A percentile compares a stretch with the other conserved stretches of the same genome.
Conservation (phyloP, 1,140 invertebrate genomes). For the Saxidomus purpurata region DNA sequence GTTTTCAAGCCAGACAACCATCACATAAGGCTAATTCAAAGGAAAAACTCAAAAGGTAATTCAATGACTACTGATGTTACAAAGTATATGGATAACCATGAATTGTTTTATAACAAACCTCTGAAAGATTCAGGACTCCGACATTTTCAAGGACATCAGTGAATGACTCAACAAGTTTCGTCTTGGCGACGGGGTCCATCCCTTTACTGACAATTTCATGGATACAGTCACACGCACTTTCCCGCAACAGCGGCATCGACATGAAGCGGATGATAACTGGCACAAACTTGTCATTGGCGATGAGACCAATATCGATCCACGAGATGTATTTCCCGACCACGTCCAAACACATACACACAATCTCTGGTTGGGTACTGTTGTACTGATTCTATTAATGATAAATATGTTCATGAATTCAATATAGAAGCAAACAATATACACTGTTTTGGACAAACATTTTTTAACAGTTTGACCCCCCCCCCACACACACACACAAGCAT, state of each 20-base stretch:
- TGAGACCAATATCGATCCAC: conserved; percentile 89
- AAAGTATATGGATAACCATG: no score
- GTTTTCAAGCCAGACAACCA: no score
- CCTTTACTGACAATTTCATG: conserved; percentile 88
- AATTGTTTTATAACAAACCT: conserved; percentile 73
- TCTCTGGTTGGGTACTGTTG: conserved; percentile 84
- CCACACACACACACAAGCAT: no score
- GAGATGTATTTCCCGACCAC: conserved; percentile 89
- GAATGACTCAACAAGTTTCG: conserved; percentile 88
- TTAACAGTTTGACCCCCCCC: no score
- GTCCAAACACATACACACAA: conserved; percentile 87
- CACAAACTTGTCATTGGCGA: conserved; percentile 89
- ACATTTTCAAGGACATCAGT: conserved; percentile 86
- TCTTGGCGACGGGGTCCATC: conserved; percentile 89
- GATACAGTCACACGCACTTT: conserved; percentile 88
- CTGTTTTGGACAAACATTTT: no score
- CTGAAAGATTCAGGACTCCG: conserved; percentile 84
- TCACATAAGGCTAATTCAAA: no score
- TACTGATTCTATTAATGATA: conserved; percentile 85
- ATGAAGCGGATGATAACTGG: conserved; percentile 87
- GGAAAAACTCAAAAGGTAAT: no score
- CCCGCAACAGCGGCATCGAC: conserved; percentile 83
- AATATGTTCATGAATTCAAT: no score
- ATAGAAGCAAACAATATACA: no score
- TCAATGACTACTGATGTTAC: no score